phyloP scores from a whole-genome alignment of 2,797 vertebrate genomes.

The Periparus ater region DNA sequence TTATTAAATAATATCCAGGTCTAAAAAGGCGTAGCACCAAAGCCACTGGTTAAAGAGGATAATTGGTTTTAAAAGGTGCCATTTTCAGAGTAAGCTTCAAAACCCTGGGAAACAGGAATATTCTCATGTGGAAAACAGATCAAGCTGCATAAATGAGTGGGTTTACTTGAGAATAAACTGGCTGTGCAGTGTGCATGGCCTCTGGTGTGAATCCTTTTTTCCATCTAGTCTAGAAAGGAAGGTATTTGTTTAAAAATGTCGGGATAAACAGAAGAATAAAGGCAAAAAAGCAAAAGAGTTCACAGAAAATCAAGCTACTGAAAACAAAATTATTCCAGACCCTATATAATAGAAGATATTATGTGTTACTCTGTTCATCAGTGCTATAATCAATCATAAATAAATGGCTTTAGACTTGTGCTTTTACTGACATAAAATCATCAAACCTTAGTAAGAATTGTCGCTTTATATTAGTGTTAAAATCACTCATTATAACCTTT shows the following conservation, averaged over 20 bases:
- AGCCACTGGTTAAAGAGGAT: neutral
- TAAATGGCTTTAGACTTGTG: neutral
- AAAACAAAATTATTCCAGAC: neutral
- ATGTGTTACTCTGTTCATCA: neutral
- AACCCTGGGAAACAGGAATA: neutral
- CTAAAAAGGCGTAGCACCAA: neutral
- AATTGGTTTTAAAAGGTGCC: neutral
- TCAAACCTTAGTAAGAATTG: neutral
- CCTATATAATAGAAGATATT: neutral
- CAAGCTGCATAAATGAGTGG: neutral
- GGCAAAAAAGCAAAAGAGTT: neutral
- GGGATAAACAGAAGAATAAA: neutral
- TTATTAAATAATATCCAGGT: neutral
- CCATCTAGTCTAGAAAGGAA: neutral
- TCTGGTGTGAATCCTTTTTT: neutral
- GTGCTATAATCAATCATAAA: neutral
- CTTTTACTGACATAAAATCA: neutral
- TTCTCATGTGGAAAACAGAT: neutral
- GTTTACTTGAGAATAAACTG: neutral
- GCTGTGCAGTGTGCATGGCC: neutral
- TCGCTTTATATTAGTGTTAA: neutral
- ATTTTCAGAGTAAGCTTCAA: neutral
- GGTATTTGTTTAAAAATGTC: neutral
- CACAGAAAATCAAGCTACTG: neutral
- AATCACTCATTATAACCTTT: neutral